A percentile compares a stretch with the other conserved stretches of the same genome.
Conservation (phyloP, 2,888 invertebrate genomes). For the Sinhomidia bicolor region DNA sequence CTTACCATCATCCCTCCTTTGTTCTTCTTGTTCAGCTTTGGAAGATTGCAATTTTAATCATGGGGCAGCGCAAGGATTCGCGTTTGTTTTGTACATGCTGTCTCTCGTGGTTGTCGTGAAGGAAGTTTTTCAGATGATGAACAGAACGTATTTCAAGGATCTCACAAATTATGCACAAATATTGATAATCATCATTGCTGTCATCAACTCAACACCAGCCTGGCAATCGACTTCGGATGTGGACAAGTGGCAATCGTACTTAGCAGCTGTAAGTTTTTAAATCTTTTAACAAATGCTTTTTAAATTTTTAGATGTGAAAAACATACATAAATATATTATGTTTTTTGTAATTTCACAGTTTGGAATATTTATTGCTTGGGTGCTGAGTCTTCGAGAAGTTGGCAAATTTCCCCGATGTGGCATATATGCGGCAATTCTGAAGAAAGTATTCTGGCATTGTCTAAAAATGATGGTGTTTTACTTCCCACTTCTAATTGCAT, state of each 20-base stretch:
- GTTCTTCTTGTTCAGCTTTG: slow-evolving; percentile 43
- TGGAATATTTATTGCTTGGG: slow-evolving; percentile 75
- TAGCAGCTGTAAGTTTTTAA: slow-evolving; percentile 70
- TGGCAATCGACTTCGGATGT: slow-evolving; percentile 64
- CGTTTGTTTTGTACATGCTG: slow-evolving; percentile 58
- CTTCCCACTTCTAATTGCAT: slow-evolving; percentile 72
- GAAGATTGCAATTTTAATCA: slow-evolving; percentile 70
- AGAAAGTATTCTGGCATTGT: slow-evolving; percentile 75
- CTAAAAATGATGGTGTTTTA: slow-evolving; percentile 75
- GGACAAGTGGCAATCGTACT: slow-evolving; percentile 65
- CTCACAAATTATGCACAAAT: slow-evolving; percentile 65
- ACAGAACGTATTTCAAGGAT: slow-evolving; percentile 56
- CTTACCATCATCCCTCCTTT: neutral
- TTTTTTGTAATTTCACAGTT: slow-evolving; percentile 56
- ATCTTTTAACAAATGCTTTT: too few species aligned
- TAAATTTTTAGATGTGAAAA: too few species aligned
- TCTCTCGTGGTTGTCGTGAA: slow-evolving; percentile 60
- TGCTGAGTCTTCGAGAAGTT: slow-evolving; percentile 71
- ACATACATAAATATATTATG: too few species aligned
- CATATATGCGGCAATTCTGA: slow-evolving; percentile 74
- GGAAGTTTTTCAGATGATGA: slow-evolving; percentile 73
- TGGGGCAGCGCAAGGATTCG: slow-evolving; percentile 47
- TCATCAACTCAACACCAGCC: slow-evolving; percentile 65
- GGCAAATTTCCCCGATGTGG: slow-evolving; percentile 75
- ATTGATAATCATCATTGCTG: slow-evolving; percentile 49